Base-by-base conservation (phyloP, 2,113 vertebrate genomes). In the Rhegmatorhina hoffmannsi region DNA sequence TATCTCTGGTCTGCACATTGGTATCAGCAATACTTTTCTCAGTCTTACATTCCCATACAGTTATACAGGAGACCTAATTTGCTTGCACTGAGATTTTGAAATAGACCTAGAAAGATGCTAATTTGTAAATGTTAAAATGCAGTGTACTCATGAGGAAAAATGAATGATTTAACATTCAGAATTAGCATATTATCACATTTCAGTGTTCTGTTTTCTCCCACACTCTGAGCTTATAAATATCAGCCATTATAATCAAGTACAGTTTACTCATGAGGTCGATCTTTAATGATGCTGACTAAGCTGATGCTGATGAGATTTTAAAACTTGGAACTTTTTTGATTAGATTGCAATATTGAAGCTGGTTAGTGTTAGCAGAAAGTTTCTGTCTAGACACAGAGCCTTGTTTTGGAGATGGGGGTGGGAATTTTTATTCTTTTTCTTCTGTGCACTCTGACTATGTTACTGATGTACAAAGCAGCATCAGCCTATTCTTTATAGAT, bases 221-320 rank as follows among this genome's bases (percentile, higher is more conserved):
- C 14, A 31, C 46, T 68, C 31, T 63, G n/a, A 44, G 55, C 31
- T 87, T 84, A 36, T 73, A 94, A 95, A 95, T 93, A 93, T 75
- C 93, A 97, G 62, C 85, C 47, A 92, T 85, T 96, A 59, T 78
- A 95, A 95, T 96, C 93, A 97, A 91, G 92, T 59, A 60, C 7
- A 11, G 40, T 91, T 96, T 95, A 69, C 80, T 93, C 38, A 52
- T 46, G 81, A 87, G 33, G 56, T 33, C 96, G 76, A 86, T 95
- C 85, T 93, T 88, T 92, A 94, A 82, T 83, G 87, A 92, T 95
- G 95, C 95, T 97, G 97, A 96, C 63, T 97, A 93, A 96, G 94
- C 62, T 70, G 44, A 78, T 83, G 34, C 74, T 97, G 95, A 95
- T 86, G 84, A 96, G 69, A 95, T 90, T 95, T 73, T 82, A 95